Evolutionary conservation across 2,888 invertebrate species (phyloP), one percentile per base, ranked within the genome.

Genomic region (Xanthia togata): DNA sequence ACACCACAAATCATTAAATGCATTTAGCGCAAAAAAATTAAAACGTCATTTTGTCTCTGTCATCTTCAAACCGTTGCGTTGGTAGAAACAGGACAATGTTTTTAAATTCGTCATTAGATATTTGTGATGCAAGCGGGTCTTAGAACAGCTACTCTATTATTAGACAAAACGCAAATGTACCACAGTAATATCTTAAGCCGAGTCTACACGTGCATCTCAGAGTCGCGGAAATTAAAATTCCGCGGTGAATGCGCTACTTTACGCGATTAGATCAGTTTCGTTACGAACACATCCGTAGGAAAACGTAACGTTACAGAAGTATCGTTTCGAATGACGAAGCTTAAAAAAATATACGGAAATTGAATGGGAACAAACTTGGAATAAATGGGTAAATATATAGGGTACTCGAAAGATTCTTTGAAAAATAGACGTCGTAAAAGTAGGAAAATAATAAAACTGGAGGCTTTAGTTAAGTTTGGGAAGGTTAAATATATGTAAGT

Each of bases 331-430:
- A 65, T 72, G 20, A 50, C 8, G 65, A 57, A 76, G 44, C 8
- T 62, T 23, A 20, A 78, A 70, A 67, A 73, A 67, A 31, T 72
- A 57, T 59, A 70, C 83, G 83, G 70, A 78, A 82, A 82, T 82
- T 78, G 20, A 75, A 80, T 31, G 20, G 44, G 4, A 81, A 75
- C 35, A 76, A 76, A 62, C 67, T 68, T 53, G 55, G 31, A 17
- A 68, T 63, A 68, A 62, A 4, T 50, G 23, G 23, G 50, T 44
- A 59, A 5, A 20, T 26, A 31, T 31, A 31, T 31, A 31, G 9
- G 23, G 17, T 35, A 57, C 62, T 23, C 4, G 50, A 57, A 73
- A 63, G 4, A 57, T 35, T 67, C 50, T 2, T 9, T 9, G 23
- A n/a, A 38, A 71, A 9, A 44, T 35, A 63, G n/a, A 31, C 20